phyloP scores from a whole-genome alignment of 1,140 invertebrate species.

The Microplitis demolitor region DNA sequence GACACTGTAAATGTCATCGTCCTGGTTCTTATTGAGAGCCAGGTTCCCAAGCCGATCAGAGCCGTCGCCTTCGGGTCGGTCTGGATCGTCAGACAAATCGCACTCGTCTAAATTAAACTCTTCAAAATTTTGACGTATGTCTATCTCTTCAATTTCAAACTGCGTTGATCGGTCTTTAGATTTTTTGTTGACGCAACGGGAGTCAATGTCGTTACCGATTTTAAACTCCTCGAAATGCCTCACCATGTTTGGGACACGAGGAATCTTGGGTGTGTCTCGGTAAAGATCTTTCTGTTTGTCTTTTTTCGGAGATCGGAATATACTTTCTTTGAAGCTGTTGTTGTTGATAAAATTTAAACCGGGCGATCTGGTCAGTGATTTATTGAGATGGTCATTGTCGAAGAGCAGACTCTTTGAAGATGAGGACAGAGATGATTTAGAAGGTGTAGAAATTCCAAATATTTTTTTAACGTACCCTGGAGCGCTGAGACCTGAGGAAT shows the following conservation, averaged over 20 bases:
- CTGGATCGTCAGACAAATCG: slow-evolving; percentile 69
- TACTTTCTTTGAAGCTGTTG: slow-evolving; percentile 40
- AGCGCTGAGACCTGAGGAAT: slow-evolving; percentile 27
- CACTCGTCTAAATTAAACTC: slow-evolving; percentile 80
- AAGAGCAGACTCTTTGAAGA: slow-evolving; percentile 42
- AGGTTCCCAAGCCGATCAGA: slow-evolving; percentile 62
- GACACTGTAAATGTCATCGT: slow-evolving; percentile 31
- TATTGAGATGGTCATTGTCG: slow-evolving; percentile 36
- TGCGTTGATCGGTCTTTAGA: slow-evolving; percentile 30
- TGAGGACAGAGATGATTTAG: slow-evolving; percentile 25
- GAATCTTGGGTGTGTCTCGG: slow-evolving; percentile 22
- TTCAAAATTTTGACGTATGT: slow-evolving; percentile 77
- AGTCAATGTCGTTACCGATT: slow-evolving; percentile 48
- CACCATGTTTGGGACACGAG: slow-evolving; percentile 49
- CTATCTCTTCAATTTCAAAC: slow-evolving; percentile 62
- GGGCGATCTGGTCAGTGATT: background rate
- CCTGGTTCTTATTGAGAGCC: slow-evolving; percentile 35
- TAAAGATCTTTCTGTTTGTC: slow-evolving; percentile 39
- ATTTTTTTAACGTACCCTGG: slow-evolving; percentile 15
- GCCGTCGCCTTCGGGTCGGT: slow-evolving; percentile 64
- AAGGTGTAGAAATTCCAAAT: slow-evolving; percentile 27
- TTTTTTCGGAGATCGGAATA: slow-evolving; percentile 39
- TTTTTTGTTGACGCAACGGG: slow-evolving; percentile 24
- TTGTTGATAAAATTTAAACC: slow-evolving; percentile 2
- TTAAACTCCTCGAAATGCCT: slow-evolving; percentile 60